phyloP scores from a whole-genome alignment of 2,113 vertebrate species.

The Ammodytes dubius region DNA sequence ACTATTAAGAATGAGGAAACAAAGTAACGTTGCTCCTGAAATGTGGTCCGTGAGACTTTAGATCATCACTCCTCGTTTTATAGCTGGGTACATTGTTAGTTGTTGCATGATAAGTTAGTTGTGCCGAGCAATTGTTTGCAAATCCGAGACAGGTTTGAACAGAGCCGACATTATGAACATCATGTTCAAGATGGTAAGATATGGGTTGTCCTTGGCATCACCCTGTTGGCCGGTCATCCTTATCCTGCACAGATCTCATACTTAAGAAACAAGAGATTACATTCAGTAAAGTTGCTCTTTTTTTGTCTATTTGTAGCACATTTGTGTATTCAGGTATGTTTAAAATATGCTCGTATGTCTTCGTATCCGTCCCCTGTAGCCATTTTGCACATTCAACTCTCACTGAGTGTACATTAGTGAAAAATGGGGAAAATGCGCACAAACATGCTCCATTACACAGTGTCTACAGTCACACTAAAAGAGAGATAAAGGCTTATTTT shows the following conservation, averaged over 20 bases:
- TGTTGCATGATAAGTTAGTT: slow-evolving; percentile 2
- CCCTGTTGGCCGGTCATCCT: slow-evolving; percentile 22
- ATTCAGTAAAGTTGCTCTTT: neutral
- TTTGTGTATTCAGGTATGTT: slow-evolving; percentile 8
- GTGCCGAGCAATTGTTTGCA: neutral
- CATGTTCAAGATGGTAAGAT: slow-evolving; percentile 59
- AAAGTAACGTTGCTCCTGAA: neutral
- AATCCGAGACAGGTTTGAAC: slow-evolving; percentile 51
- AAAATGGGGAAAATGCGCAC: slow-evolving; percentile 33
- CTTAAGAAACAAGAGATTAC: slow-evolving; percentile 20
- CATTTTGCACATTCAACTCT: slow-evolving; percentile 6
- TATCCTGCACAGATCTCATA: slow-evolving; percentile 23
- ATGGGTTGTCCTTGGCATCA: neutral
- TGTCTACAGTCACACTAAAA: slow-evolving; percentile 36
- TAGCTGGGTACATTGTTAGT: neutral
- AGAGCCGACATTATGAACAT: slow-evolving; percentile 44
- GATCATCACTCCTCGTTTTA: neutral
- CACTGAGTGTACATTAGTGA: slow-evolving; percentile 4
- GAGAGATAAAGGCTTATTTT: slow-evolving; percentile 57
- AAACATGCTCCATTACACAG: slow-evolving; percentile 23
- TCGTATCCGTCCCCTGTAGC: neutral
- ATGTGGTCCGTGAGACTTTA: neutral
- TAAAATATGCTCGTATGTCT: slow-evolving; percentile 13
- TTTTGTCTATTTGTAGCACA: slow-evolving; percentile 8
- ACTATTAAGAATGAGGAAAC: too few species aligned